Conservation (phyloP, 2,113 vertebrate species). For the Redunca redunca region DNA sequence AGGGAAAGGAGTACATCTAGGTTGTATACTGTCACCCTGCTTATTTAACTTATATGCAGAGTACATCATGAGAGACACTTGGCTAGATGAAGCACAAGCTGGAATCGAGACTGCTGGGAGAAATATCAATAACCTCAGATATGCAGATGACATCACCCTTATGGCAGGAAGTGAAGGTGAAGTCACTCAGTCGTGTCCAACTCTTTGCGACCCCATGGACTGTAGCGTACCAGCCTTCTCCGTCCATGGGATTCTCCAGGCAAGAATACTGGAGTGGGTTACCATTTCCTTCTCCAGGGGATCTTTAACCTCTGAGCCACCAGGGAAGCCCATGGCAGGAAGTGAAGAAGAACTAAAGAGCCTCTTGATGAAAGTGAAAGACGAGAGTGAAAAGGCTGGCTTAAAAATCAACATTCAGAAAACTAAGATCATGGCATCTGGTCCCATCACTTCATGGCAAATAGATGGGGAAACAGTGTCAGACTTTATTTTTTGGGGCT, state of each 20-base stretch:
- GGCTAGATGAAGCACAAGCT: neutral
- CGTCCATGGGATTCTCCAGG: too few relatives aligned
- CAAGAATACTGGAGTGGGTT: too few relatives aligned
- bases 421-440: neutral
- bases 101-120: neutral
- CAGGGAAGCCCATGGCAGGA: neutral
- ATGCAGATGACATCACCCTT: neutral
- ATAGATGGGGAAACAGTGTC: neutral
- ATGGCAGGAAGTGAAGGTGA: neutral
- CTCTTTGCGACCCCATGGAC: too few relatives aligned
- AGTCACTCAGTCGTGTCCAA: too few relatives aligned
- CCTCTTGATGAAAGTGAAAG: neutral
- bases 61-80: neutral
- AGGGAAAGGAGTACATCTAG: neutral
- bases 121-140: neutral
- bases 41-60: neutral
- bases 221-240: too few relatives aligned
- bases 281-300: too few relatives aligned
- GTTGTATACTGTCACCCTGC: neutral
- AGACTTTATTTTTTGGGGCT: rapidly evolving
- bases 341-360: neutral
- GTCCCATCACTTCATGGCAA: neutral
- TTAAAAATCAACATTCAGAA: neutral
- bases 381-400: neutral
- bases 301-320: too few relatives aligned